These are phyloP conservation scores for Halyomorpha halys DNA, from an alignment of 1,140 invertebrate species.

Conservation along the genomic window DNA sequence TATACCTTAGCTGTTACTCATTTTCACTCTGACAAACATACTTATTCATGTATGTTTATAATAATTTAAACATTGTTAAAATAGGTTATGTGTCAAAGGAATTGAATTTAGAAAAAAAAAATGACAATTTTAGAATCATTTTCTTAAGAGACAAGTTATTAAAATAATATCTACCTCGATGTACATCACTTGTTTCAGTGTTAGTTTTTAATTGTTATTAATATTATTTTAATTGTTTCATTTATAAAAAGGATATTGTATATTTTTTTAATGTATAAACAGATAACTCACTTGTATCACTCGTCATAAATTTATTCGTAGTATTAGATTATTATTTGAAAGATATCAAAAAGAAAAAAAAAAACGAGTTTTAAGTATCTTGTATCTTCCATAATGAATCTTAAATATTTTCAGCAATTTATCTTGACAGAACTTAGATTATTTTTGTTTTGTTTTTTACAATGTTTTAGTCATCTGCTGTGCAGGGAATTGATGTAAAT, in stretches of 20 bases:
- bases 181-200: slow-evolving; percentile 13
- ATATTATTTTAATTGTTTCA: slow-evolving; percentile 9
- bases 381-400: background rate
- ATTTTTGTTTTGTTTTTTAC: background rate
- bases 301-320: background rate
- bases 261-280: slow-evolving; percentile 2
- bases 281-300: background rate
- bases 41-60: too few species aligned
- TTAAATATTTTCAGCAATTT: background rate
- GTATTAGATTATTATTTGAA: background rate
- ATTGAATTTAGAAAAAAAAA: too few species aligned
- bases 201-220: slow-evolving; percentile 7
- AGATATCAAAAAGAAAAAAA: background rate
- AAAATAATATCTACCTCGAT: slow-evolving; percentile 6
- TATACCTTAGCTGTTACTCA: too few species aligned
- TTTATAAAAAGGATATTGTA: slow-evolving; percentile 4
- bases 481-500: slow-evolving; percentile 3
- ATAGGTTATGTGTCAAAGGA: too few species aligned
- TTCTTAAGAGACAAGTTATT: background rate
- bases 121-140: background rate
- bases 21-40: too few species aligned
- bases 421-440: background rate
- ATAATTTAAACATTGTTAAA: too few species aligned
- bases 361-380: background rate
- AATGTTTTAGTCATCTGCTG: slow-evolving; percentile 8